Evolutionary conservation across 2,888 invertebrate genomes (phyloP).

Genomic region (Abrostola triplasia): DNA sequence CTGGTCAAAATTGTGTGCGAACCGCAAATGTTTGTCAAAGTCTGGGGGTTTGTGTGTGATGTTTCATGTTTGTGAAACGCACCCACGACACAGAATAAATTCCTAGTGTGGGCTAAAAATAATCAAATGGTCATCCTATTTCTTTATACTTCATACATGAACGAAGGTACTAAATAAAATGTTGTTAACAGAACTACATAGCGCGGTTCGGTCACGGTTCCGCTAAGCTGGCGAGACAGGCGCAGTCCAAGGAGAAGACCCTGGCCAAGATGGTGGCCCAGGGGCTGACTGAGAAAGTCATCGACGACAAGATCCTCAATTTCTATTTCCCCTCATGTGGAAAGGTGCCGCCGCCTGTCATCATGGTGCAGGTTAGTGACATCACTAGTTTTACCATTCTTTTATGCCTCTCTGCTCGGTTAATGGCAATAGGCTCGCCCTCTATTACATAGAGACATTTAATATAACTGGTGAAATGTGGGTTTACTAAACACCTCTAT

Average conservation of each 20-base stretch:
- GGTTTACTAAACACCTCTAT: too few species aligned
- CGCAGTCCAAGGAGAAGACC: constrained; percentile 99
- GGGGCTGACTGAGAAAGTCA: constrained; percentile 98
- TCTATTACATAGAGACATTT: too few species aligned
- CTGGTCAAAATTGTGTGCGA: too few species aligned
- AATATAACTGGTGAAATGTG: too few species aligned
- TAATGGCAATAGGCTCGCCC: background rate
- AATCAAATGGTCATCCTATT: too few species aligned
- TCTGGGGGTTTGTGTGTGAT: too few species aligned
- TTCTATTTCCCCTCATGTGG: constrained; percentile 99
- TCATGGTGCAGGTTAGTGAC: constrained; percentile 96
- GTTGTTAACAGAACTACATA: constrained; percentile 94
- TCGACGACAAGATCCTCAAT: constrained; percentile 95
- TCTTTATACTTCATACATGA: too few species aligned
- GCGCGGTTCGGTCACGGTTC: constrained; percentile 99
- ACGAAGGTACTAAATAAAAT: background rate
- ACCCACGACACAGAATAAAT: too few species aligned
- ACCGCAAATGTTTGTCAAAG: too few species aligned
- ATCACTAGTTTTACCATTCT: background rate
- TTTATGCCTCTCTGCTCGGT: background rate
- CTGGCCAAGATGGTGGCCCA: constrained; percentile 99
- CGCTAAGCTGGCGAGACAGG: constrained; percentile 99
- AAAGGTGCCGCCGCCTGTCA: constrained; percentile 98
- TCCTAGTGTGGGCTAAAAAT: too few species aligned
- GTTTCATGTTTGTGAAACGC: too few species aligned